A percentile compares a stretch with the other conserved stretches of the same genome.
Conservation (phyloP, 2,888 invertebrate species). For the Trichopria drosophilae region DNA sequence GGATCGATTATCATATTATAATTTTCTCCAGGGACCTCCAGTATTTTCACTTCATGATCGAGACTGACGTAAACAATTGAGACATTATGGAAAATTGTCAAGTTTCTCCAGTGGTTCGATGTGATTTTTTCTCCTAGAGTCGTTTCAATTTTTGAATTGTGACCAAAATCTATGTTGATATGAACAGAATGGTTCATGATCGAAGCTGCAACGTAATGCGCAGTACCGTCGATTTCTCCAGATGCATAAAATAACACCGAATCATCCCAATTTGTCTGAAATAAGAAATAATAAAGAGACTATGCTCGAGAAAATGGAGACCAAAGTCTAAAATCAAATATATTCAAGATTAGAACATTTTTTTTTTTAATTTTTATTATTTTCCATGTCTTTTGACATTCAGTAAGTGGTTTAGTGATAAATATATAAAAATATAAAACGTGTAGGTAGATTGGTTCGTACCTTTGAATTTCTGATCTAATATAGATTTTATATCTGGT, state of each 20-base stretch:
- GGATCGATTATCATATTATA: conserved; percentile 86
- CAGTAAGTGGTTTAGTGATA: no score
- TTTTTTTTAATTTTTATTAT: no score
- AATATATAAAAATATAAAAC: no score
- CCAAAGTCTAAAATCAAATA: not conserved
- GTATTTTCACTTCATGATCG: conserved; percentile 71
- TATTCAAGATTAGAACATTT: no score
- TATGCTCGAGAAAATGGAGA: not conserved
- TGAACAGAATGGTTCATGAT: conserved; percentile 81
- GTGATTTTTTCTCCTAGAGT: conserved; percentile 71
- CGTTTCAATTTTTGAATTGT: conserved; percentile 71
- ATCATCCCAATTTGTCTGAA: conserved; percentile 84
- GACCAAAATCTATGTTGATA: conserved; percentile 85
- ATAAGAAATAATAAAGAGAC: not conserved
- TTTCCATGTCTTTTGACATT: no score
- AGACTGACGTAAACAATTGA: conserved; percentile 74
- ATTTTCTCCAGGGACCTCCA: conserved; percentile 73
- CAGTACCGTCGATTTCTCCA: conserved; percentile 83
- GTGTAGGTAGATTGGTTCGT: no score
- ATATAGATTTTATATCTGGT: no score
- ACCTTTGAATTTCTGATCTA: no score
- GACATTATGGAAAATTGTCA: conserved; percentile 82
- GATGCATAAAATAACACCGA: conserved; percentile 92
- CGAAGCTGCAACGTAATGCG: conserved; percentile 88
- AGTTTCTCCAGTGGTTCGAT: conserved; percentile 83